These are phyloP conservation scores for Holothuria scabra DNA, from an alignment of 53 echinoderm and acorn worm species.

Conservation along the genomic window DNA sequence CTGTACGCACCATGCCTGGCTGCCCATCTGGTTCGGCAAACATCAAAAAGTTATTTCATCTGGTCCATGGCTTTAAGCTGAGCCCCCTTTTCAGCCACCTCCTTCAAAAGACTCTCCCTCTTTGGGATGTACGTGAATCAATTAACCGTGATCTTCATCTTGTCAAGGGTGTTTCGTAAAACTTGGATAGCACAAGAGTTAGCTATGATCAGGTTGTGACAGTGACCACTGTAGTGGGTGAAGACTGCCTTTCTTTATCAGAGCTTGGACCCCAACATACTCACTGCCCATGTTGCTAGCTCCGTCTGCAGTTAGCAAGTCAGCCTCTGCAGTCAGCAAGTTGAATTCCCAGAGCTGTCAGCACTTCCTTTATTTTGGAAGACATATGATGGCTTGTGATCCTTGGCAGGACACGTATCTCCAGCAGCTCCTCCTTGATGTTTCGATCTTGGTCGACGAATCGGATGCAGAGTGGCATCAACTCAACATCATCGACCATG, in stretches of 20 bases:
- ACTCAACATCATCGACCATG: constrained; percentile 55
- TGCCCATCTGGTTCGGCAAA: constrained; percentile 50
- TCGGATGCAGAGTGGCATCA: constrained; percentile 49
- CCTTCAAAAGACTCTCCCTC: no score
- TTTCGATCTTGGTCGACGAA: constrained; percentile 48
- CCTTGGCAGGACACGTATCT: constrained; percentile 6
- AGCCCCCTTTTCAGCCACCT: no score
- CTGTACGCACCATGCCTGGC: constrained; percentile 38
- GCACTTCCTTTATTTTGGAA: neutral
- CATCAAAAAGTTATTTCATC: constrained; percentile 7
- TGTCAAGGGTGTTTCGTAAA: no score
- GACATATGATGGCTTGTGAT: constrained; percentile 15
- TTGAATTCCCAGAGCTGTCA: constrained; percentile 10
- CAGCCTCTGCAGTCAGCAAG: constrained; percentile 8
- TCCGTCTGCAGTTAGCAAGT: no score
- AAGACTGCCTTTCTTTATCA: constrained; percentile 20
- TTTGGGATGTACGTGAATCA: no score
- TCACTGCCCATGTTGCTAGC: neutral
- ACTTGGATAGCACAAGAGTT: no score
- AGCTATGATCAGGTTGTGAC: no score
- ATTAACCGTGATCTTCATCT: no score
- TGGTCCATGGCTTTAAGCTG: no score
- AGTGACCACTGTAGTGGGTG: constrained; percentile 10
- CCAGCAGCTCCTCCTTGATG: constrained; percentile 53
- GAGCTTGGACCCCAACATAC: constrained; percentile 34